Conservation (phyloP, 2,113 vertebrate species). For the Gasterosteus aculeatus region DNA sequence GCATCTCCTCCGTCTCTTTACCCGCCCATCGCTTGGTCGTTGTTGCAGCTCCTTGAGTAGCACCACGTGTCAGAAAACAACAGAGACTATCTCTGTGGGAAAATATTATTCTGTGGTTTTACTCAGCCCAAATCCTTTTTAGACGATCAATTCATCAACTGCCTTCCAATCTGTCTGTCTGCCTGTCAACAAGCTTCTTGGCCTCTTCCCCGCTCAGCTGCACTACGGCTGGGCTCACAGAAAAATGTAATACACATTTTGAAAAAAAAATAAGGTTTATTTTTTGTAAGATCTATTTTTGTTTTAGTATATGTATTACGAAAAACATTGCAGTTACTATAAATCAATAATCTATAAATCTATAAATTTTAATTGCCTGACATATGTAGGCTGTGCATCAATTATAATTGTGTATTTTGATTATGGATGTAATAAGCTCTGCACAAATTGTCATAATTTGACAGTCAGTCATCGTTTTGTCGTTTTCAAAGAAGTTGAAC, state of each 20-base stretch:
- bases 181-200: neutral
- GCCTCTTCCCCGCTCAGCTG: neutral
- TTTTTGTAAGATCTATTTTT: no score
- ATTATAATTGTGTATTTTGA: neutral
- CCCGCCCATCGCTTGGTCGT: neutral
- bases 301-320: neutral
- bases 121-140: neutral
- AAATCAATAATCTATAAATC: no score
- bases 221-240: no score
- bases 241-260: no score
- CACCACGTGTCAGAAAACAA: neutral
- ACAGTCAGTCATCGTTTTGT: neutral
- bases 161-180: neutral
- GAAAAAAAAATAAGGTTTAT: no score
- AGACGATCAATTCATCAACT: neutral
- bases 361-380: neutral
- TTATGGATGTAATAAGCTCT: neutral
- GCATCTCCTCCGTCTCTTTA: neutral
- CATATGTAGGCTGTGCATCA: neutral
- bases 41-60: neutral
- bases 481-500: neutral
- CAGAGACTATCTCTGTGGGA: neutral
- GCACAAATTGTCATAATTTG: neutral
- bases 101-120: neutral
- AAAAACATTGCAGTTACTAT: neutral